A percentile compares a stretch with the other conserved stretches of the same genome.
Conservation (phyloP, 2,113 vertebrate species). For the Alethe diademata region DNA sequence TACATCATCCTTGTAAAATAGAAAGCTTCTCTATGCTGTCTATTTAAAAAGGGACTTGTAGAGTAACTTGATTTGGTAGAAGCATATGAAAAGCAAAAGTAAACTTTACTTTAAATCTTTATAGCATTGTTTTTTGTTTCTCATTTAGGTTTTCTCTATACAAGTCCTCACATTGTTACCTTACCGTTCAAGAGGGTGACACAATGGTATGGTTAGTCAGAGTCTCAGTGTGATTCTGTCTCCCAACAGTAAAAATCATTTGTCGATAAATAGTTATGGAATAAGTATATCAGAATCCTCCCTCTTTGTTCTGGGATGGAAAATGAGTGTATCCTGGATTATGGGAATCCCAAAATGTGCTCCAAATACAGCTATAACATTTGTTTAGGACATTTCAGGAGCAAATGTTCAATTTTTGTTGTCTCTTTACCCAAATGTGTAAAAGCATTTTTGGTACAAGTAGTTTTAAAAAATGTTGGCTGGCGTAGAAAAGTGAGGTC, state of each 20-base stretch:
- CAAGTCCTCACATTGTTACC: not conserved
- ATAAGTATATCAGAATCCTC: not conserved
- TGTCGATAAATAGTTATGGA: not conserved
- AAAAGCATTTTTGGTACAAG: not conserved
- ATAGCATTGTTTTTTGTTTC: not conserved
- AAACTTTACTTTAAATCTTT: not conserved
- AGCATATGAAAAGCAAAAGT: not conserved
- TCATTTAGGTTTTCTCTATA: not conserved
- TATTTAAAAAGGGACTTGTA: not conserved
- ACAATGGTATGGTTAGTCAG: not conserved
- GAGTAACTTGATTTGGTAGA: not conserved
- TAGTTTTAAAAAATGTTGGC: not conserved
- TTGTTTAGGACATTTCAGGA: not conserved
- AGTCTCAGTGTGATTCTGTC: not conserved
- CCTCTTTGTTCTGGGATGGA: not conserved
- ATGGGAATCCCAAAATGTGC: not conserved
- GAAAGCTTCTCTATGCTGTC: not conserved
- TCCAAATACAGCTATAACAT: not conserved
- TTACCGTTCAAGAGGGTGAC: not conserved
- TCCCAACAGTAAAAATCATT: not conserved
- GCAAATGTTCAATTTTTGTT: not conserved
- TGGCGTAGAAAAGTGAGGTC: not conserved
- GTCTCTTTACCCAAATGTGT: not conserved
- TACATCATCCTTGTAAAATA: not conserved
- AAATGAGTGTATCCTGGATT: not conserved